phyloP scores from a whole-genome alignment of 2,113 vertebrate genomes.

The Saccopteryx leptura region DNA sequence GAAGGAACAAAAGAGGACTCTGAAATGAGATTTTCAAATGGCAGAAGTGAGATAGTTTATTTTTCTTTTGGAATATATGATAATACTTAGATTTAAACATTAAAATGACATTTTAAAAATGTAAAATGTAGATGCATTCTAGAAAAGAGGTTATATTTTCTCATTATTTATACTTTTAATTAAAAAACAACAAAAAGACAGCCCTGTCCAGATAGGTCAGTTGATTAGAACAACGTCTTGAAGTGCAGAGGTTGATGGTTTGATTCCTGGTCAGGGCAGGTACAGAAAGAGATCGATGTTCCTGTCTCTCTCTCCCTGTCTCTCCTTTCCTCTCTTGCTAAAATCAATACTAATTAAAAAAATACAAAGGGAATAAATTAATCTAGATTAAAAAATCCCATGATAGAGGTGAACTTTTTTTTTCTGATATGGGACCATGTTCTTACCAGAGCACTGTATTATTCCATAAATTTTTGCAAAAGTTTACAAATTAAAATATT shows the following conservation, averaged over 20 bases:
- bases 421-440: background rate
- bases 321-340: too few species aligned
- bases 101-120: constrained; percentile 19
- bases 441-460: background rate
- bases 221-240: too few species aligned
- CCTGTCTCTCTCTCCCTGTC: too few species aligned
- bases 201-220: too few species aligned
- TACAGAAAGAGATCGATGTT: too few species aligned
- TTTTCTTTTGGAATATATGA: constrained; percentile 13
- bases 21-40: constrained; percentile 9
- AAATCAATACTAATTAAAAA: background rate
- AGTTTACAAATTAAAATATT: background rate
- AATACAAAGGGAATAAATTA: constrained; percentile 10
- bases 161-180: background rate
- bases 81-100: constrained; percentile 31
- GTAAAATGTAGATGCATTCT: background rate
- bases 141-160: background rate
- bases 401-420: background rate
- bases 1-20: background rate
- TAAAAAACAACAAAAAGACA: constrained; percentile 42
- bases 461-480: constrained; percentile 43
- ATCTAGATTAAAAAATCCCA: background rate
- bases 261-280: too few species aligned
- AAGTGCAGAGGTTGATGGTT: too few species aligned
- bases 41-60: background rate